A percentile compares a stretch with the other conserved stretches of the same genome.
Evolutionary conservation across 2,113 vertebrate species (phyloP).

Genomic region (Phylloscopus trochiloides): DNA sequence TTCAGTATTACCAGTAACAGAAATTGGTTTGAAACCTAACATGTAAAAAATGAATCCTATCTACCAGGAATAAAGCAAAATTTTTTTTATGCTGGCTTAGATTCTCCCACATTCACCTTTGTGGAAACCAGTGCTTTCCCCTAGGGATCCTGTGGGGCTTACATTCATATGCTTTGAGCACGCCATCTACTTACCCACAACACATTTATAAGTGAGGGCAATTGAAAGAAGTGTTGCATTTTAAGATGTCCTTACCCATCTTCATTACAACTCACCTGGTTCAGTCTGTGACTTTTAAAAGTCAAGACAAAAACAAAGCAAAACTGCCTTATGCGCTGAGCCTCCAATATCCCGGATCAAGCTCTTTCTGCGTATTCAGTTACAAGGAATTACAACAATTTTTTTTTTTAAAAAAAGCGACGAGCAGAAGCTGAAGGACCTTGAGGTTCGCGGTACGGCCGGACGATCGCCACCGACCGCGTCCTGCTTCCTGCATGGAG

Average conservation of each 20-base stretch:
- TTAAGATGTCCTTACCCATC: not conserved
- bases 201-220: too few relatives aligned
- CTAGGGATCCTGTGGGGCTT: fast-evolving
- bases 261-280: too few relatives aligned
- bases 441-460: fast-evolving
- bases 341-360: not conserved
- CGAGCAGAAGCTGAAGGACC: not conserved
- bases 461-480: too few relatives aligned
- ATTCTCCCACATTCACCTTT: not conserved
- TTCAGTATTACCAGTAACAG: not conserved
- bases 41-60: not conserved
- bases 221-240: fast-evolving
- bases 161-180: fast-evolving
- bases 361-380: not conserved
- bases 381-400: not conserved
- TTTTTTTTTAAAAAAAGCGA: not conserved
- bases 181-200: not conserved
- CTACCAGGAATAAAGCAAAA: not conserved
- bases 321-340: fast-evolving
- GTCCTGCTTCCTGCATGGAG: not conserved
- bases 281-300: not conserved
- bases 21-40: not conserved
- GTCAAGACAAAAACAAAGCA: not conserved
- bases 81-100: not conserved
- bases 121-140: not conserved